Evolutionary conservation across 2,888 invertebrate species (phyloP), one percentile per base, ranked within the genome.

Genomic region (Macropis europaea): DNA sequence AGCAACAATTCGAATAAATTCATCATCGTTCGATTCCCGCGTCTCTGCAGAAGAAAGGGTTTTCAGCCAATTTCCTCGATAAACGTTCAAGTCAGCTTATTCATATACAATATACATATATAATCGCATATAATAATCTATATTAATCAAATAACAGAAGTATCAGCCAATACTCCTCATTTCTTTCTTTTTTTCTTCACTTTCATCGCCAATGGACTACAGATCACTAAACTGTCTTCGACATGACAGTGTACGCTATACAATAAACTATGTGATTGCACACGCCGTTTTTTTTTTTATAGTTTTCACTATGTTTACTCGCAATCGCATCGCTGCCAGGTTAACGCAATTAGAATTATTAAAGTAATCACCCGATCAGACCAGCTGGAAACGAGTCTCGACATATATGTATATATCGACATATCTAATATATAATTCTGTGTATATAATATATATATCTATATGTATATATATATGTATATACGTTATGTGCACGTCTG

Each of bases 331-430:
- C 76, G 79, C 82, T 81, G 74, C 62, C 82, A 79, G 77, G 61
- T 81, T 70, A 82, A 81, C 77, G 64, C 64, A 69, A 71, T 73
- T 63, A 63, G 72, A 73, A 82, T 75, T 67, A 73, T 81, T 77
- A 79, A 60, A 82, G 48, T 77, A 64, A 79, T 73, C n/a, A 82
- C 79, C 74, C 83, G 83, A 84, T 83, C 88, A 88, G 88, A 86
- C 88, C 88, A 88, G 88, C 88, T 88, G 88, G 77, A 87, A 86
- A 84, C 86, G 86, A 87, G 85, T 84, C 73, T 82, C 76, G 79
- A 81, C 79, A 79, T 75, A 73, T 76, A 78, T 62, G 77, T 75
- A 70, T 73, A 72, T 76, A 79, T 67, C 67, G 75, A 78, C 74
- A 83, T 72, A 71, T 79, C 71, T 76, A 73, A 74, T 76, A 77